These are phyloP conservation scores for Phrynocephalus versicolor DNA, from an alignment of 2,113 vertebrate genomes.

Conservation along the genomic window DNA sequence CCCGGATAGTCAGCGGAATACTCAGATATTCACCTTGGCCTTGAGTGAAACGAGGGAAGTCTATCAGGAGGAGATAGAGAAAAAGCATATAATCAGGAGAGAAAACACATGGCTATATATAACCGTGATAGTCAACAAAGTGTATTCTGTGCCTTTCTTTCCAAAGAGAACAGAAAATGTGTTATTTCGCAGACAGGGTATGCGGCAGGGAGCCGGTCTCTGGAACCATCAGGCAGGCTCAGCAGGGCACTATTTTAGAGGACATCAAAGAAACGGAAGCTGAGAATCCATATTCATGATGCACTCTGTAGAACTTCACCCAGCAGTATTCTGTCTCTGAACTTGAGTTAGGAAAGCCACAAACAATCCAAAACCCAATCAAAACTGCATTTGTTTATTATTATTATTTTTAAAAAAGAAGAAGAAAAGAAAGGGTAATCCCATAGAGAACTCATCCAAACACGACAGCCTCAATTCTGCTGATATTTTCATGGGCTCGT, in stretches of 20 bases:
- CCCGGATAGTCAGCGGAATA: not conserved
- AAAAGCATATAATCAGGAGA: not conserved
- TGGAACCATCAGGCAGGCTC: constrained; percentile 1
- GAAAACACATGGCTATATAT: constrained; percentile 3
- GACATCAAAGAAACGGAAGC: constrained; percentile 9
- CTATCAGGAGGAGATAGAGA: not conserved
- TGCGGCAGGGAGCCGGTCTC: constrained; percentile 1
- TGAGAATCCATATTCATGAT: constrained; percentile 14
- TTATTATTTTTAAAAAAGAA: too few relatives aligned
- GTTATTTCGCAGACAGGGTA: constrained; percentile 2
- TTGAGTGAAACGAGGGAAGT: constrained; percentile 11
- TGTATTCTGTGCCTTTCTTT: not conserved
- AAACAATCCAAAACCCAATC: constrained; percentile 2
- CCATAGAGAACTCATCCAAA: not conserved
- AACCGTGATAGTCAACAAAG: constrained; percentile 1
- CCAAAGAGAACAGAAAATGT: not conserved
- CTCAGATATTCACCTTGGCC: constrained; percentile 12
- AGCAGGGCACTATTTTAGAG: not conserved
- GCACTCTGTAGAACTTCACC: not conserved
- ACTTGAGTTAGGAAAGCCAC: not conserved
- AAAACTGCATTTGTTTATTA: constrained; percentile 1
- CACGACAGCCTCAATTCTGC: not conserved
- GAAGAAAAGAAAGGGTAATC: constrained; percentile 16
- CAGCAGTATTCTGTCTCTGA: constrained; percentile 6
- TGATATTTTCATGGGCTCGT: not conserved